A percentile compares a stretch with the other conserved stretches of the same genome.
These are phyloP conservation scores for Torymus tubicola DNA, from an alignment of 2,888 invertebrate species.

Conservation along the genomic window DNA sequence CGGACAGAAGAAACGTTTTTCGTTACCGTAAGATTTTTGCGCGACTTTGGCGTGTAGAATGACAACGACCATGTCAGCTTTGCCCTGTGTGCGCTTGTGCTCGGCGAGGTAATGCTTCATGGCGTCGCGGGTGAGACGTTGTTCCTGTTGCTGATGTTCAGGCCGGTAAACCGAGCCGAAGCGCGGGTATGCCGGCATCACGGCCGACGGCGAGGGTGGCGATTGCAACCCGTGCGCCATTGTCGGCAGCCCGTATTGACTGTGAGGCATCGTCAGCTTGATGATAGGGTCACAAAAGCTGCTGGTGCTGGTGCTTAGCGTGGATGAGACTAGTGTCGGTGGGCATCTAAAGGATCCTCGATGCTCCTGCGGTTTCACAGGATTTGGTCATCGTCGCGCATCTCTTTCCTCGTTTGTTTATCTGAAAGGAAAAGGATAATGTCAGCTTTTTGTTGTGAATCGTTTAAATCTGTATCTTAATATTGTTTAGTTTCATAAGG, in stretches of 20 bases:
- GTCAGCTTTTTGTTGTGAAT: too few relatives aligned
- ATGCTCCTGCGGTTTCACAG: conserved; percentile 10
- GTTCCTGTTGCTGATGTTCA: conserved; percentile 84
- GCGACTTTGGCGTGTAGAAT: conserved; percentile 99
- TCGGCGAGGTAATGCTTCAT: conserved; percentile 98
- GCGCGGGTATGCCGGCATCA: conserved; percentile 80
- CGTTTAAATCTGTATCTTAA: too few relatives aligned
- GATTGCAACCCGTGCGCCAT: conserved; percentile 86
- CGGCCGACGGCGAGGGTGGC: conserved; percentile 83
- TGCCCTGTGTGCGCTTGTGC: conserved; percentile 75
- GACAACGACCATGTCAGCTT: conserved; percentile 95
- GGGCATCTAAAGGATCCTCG: conserved; percentile 30
- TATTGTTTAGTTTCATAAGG: too few relatives aligned
- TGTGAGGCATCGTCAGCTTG: conserved; percentile 83
- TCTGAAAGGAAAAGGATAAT: conserved; percentile 17
- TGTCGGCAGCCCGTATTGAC: conserved; percentile 85
- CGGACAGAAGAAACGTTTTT: conserved; percentile 99
- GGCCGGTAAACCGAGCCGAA: conserved; percentile 84
- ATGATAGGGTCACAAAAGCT: neutral
- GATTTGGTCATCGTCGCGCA: conserved; percentile 12
- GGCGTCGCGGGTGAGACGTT: conserved; percentile 90
- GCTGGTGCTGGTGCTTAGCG: neutral
- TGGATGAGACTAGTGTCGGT: neutral
- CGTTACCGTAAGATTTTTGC: conserved; percentile 99
- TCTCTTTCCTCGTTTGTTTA: conserved; percentile 9